Conservation (phyloP, 2,888 invertebrate genomes). For the Ophioninae sp. region DNA sequence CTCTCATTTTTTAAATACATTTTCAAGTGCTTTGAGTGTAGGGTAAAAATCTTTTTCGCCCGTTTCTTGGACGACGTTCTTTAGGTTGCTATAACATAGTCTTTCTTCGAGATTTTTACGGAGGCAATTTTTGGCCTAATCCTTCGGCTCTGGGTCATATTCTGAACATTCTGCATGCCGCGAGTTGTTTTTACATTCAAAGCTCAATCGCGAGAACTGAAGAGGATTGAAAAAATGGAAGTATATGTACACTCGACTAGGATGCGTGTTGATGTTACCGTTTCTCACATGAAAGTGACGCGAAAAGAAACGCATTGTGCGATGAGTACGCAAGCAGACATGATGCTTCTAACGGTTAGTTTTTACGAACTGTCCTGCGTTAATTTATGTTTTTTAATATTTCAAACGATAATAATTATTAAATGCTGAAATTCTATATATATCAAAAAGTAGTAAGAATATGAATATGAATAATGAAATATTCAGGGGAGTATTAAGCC, state of each 20-base stretch:
- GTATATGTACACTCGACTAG: constrained; percentile 42
- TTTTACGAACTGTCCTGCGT: background rate
- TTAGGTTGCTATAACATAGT: background rate
- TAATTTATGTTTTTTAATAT: background rate
- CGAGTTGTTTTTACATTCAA: constrained; percentile 56
- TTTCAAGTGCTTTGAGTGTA: background rate
- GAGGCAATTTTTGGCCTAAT: constrained; percentile 25
- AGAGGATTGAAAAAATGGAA: constrained; percentile 15
- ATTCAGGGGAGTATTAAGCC: too few species aligned
- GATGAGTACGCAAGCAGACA: constrained; percentile 24
- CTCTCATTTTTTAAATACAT: background rate
- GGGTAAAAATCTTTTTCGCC: background rate
- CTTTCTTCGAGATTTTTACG: background rate
- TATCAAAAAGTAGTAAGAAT: too few species aligned
- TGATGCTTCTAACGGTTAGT: background rate
- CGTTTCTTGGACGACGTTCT: background rate
- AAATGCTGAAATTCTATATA: too few species aligned
- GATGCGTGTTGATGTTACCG: constrained; percentile 48
- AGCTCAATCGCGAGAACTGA: constrained; percentile 19
- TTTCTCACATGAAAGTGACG: constrained; percentile 45
- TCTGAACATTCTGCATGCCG: constrained; percentile 14
- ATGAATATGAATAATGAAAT: too few species aligned
- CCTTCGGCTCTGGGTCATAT: constrained; percentile 19
- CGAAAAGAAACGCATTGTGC: constrained; percentile 43
- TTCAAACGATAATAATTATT: too few species aligned